Conservation (phyloP, 1,140 invertebrate genomes). For the Pararge aegeria region DNA sequence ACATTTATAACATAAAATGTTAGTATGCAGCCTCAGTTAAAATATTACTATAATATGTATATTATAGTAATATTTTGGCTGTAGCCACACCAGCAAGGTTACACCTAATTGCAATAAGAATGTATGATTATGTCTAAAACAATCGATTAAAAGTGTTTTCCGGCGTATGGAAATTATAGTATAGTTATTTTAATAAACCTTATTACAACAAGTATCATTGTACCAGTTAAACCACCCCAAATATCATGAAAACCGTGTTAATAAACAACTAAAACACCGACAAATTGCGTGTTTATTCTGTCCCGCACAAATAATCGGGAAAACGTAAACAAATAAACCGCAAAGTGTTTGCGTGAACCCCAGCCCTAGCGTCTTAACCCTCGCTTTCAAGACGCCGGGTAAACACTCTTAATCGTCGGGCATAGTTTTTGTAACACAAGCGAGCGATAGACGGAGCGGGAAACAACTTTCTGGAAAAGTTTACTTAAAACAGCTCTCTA, state of each 20-base stretch:
- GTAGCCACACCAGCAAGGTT: too few species aligned
- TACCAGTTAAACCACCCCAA: background rate
- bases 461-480: background rate
- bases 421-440: background rate
- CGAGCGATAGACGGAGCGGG: slow-evolving; percentile 26
- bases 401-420: slow-evolving; percentile 43
- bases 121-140: too few species aligned
- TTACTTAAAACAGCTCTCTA: background rate
- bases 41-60: too few species aligned
- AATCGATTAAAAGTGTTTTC: too few species aligned
- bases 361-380: slow-evolving; percentile 49
- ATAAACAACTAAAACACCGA: slow-evolving; percentile 7
- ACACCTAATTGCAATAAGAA: too few species aligned
- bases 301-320: slow-evolving; percentile 10
- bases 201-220: background rate
- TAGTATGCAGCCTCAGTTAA: too few species aligned
- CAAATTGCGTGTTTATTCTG: slow-evolving; percentile 7
- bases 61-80: too few species aligned
- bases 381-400: slow-evolving; percentile 45
- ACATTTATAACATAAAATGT: too few species aligned
- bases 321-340: slow-evolving; percentile 39
- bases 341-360: slow-evolving; percentile 42
- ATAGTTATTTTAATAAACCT: too few species aligned
- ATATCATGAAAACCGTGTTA: background rate
- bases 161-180: too few species aligned